phyloP scores from a whole-genome alignment of 2,888 invertebrate species.

The Anoncus sp. region DNA sequence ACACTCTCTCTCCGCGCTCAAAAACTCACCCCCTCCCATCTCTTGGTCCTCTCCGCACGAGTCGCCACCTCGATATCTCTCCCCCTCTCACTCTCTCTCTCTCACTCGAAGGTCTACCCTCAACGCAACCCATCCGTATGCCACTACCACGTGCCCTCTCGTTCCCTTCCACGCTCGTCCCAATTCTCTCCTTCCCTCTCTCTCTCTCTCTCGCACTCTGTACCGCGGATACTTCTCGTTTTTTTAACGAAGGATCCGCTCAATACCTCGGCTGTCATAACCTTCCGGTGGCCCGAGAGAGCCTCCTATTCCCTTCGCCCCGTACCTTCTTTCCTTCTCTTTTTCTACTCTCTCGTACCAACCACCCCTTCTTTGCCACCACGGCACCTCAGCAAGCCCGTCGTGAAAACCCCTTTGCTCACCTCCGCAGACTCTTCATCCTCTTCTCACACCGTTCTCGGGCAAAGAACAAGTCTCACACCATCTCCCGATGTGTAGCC shows the following conservation, averaged over 20 bases:
- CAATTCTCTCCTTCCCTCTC: conserved; percentile 56
- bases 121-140: conserved; percentile 51
- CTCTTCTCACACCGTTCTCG: conserved; percentile 43
- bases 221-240: conserved; percentile 77
- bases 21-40: conserved; percentile 38
- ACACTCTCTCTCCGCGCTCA: conserved; percentile 52
- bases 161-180: conserved; percentile 49
- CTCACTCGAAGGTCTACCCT: conserved; percentile 38
- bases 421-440: conserved; percentile 47
- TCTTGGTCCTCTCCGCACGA: conserved; percentile 35
- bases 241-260: conserved; percentile 83
- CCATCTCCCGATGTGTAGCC: conserved; percentile 58
- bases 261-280: conserved; percentile 83
- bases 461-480: conserved; percentile 14
- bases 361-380: conserved; percentile 34
- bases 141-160: conserved; percentile 46
- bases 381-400: conserved; percentile 53
- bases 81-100: conserved; percentile 30
- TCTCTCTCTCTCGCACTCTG: conserved; percentile 69
- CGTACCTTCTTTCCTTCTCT: conserved; percentile 58
- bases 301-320: conserved; percentile 60
- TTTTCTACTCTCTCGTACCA: conserved; percentile 54
- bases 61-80: conserved; percentile 47
- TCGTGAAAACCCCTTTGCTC: conserved; percentile 43
- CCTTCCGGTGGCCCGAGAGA: conserved; percentile 74